phyloP scores from a whole-genome alignment of 30 jellyfish, hydroid and myxozoan genomes.

The Pelagia noctiluca region DNA sequence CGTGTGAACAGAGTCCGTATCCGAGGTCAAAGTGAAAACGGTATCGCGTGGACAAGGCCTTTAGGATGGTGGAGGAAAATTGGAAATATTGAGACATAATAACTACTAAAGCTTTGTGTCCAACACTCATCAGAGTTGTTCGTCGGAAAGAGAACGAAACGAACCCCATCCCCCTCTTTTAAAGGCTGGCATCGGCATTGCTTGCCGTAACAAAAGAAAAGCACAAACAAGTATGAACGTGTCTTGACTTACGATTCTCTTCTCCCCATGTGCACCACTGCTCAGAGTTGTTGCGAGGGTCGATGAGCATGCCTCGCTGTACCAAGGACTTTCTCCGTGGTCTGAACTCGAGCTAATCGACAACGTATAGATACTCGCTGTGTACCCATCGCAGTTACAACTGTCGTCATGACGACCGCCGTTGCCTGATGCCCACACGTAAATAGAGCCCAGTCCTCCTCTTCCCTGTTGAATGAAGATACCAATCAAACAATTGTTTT shows the following conservation, averaged over 20 bases:
- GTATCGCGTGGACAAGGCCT: too few species aligned
- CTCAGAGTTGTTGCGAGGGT: constrained; percentile 98
- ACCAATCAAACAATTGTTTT: background rate
- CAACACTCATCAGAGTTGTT: too few species aligned
- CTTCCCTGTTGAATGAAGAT: constrained; percentile 81
- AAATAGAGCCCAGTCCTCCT: constrained; percentile 99
- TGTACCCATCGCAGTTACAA: constrained; percentile 99
- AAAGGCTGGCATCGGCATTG: too few species aligned
- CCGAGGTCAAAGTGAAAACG: too few species aligned
- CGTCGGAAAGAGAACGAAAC: too few species aligned
- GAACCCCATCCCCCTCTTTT: too few species aligned
- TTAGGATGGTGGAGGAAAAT: too few species aligned
- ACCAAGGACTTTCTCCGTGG: constrained; percentile 99
- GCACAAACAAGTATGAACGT: too few species aligned
- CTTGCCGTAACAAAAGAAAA: too few species aligned
- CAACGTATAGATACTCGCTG: constrained; percentile 97
- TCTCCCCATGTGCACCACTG: constrained; percentile 99
- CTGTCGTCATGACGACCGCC: constrained; percentile 99
- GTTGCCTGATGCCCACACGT: constrained; percentile 99
- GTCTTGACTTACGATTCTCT: constrained; percentile 84
- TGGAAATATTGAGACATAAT: too few species aligned
- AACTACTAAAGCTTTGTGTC: too few species aligned
- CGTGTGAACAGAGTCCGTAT: too few species aligned
- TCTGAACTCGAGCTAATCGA: constrained; percentile 99
- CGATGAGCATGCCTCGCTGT: constrained; percentile 99